A percentile compares a stretch with the other conserved stretches of the same genome.
Evolutionary conservation across 2,888 invertebrate species (phyloP).

Genomic region (Ectemnius cavifrons): DNA sequence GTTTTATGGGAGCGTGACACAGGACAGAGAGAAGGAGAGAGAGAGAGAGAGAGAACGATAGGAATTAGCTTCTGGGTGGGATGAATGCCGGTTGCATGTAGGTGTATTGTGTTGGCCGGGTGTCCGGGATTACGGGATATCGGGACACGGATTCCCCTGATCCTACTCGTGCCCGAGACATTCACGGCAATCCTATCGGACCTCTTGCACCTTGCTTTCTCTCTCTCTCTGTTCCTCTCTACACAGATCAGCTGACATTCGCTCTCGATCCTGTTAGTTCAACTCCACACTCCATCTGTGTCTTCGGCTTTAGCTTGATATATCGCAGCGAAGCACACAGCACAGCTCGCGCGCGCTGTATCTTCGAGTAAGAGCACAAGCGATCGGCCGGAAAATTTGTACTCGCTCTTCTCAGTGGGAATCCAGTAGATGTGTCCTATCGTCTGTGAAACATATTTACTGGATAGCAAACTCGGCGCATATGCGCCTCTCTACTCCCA

Average conservation of each 20-base stretch:
- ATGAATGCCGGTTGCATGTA: conserved; percentile 2
- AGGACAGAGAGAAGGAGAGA: neutral
- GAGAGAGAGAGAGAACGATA: neutral
- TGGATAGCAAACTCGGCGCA: too few species aligned
- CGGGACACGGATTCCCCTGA: conserved; percentile 46
- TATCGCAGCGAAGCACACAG: too few species aligned
- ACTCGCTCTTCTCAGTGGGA: too few species aligned
- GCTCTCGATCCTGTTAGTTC: conserved; percentile 8
- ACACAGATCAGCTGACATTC: neutral
- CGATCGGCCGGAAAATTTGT: too few species aligned
- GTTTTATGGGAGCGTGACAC: neutral
- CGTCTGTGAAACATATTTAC: too few species aligned
- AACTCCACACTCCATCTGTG: neutral
- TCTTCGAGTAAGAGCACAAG: too few species aligned
- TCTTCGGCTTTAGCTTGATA: too few species aligned
- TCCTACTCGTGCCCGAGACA: conserved; percentile 46
- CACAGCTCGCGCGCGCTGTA: too few species aligned
- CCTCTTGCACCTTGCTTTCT: conserved; percentile 31
- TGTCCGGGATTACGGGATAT: conserved; percentile 39
- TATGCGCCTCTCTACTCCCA: conserved; percentile 15
- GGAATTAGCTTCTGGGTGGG: neutral
- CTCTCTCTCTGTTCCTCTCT: conserved; percentile 30
- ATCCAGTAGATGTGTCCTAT: too few species aligned
- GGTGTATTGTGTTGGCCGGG: conserved; percentile 10
- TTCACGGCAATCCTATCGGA: conserved; percentile 43